These are phyloP conservation scores for Atethmia centrago DNA, from an alignment of 2,888 invertebrate genomes.

Conservation along the genomic window DNA sequence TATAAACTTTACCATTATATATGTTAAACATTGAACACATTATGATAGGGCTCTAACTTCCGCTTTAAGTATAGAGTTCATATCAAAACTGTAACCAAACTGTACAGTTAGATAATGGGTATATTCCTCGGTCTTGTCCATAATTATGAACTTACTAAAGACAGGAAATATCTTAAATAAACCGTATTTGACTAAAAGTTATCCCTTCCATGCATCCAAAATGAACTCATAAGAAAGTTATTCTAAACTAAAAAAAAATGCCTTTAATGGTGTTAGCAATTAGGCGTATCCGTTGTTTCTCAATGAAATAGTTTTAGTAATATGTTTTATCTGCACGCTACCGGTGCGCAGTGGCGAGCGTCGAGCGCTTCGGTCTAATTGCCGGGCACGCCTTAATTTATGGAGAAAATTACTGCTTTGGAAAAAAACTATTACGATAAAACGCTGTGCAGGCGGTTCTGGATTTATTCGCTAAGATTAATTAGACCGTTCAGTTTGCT, in stretches of 20 bases:
- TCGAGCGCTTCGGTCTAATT: constrained; percentile 74
- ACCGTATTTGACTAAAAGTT: neutral
- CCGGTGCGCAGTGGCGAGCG: constrained; percentile 66
- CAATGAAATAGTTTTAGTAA: constrained; percentile 70
- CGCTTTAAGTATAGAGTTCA: neutral
- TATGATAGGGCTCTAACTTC: neutral
- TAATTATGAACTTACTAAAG: neutral
- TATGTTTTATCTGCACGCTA: constrained; percentile 77
- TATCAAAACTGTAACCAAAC: constrained; percentile 1
- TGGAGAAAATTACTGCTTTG: constrained; percentile 64
- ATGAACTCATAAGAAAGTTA: constrained; percentile 37
- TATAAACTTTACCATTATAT: constrained; percentile 3
- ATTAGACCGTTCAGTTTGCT: too few species aligned
- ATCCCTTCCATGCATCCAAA: constrained; percentile 1
- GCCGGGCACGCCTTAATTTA: constrained; percentile 75
- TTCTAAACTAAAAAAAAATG: constrained; percentile 30
- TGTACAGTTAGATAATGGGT: neutral
- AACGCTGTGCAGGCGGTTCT: constrained; percentile 26
- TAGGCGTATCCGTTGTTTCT: constrained; percentile 79
- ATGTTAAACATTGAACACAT: neutral
- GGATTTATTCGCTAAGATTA: constrained; percentile 3
- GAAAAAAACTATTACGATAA: constrained; percentile 38
- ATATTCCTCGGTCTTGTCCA: neutral
- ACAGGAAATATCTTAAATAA: neutral
- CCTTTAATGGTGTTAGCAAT: constrained; percentile 68